These are phyloP conservation scores for Gorilla gorilla DNA, from an alignment of 2,113 vertebrate species.

Conservation along the genomic window DNA sequence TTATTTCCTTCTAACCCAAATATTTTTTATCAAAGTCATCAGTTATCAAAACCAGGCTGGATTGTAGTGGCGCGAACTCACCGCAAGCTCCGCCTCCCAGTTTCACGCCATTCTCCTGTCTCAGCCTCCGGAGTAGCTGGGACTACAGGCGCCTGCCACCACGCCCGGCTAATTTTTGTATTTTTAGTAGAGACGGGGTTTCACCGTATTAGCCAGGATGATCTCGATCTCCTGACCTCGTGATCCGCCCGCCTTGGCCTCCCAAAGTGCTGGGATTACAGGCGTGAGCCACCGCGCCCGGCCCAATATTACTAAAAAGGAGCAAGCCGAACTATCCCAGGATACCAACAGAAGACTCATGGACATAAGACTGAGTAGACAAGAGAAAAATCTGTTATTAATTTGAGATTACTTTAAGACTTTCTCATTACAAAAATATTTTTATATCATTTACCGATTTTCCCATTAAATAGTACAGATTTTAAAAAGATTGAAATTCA, in stretches of 20 bases:
- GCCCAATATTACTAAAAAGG: not conserved
- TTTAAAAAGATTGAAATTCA: constrained; percentile 55
- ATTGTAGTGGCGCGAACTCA: too few relatives aligned
- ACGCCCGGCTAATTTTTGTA: too few relatives aligned
- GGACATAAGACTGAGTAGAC: not conserved
- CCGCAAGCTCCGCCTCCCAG: too few relatives aligned
- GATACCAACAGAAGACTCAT: not conserved
- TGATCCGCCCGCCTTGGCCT: too few relatives aligned
- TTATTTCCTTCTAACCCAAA: not conserved
- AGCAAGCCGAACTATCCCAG: not conserved
- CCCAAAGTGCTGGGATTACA: too few relatives aligned
- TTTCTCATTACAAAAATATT: constrained; percentile 42
- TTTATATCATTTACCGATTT: constrained; percentile 42
- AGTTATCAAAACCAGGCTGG: not conserved
- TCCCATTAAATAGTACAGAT: constrained; percentile 44
- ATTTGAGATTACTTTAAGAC: not conserved
- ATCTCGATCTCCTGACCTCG: too few relatives aligned
- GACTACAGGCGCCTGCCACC: too few relatives aligned
- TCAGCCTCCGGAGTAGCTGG: too few relatives aligned
- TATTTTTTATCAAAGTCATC: not conserved
- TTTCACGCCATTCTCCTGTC: too few relatives aligned
- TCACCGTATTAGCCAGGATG: too few relatives aligned
- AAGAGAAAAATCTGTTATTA: not conserved
- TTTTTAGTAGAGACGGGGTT: too few relatives aligned
- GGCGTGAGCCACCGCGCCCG: too few relatives aligned